Conservation (phyloP, 2,113 vertebrate genomes). For the Polyodon spathula region DNA sequence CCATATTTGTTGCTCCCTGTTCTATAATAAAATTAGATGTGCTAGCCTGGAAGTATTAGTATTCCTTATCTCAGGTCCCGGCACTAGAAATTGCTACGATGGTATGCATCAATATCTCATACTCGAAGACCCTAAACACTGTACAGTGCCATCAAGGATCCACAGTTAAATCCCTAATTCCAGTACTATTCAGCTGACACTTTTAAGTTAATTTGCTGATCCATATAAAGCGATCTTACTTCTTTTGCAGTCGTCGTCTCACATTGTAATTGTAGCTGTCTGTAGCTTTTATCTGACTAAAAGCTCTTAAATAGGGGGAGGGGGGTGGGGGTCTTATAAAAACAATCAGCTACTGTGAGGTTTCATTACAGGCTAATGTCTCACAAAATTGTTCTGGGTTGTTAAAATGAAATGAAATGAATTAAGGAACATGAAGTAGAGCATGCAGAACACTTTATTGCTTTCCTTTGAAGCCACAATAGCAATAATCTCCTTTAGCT, state of each 20-base stretch:
- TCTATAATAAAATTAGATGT: too few species aligned
- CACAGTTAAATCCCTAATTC: background rate
- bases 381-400: slow-evolving; percentile 66
- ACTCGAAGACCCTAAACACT: background rate
- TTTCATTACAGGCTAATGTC: slow-evolving; percentile 63
- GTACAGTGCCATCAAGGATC: background rate
- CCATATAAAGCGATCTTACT: background rate
- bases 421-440: slow-evolving; percentile 61
- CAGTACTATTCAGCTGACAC: background rate
- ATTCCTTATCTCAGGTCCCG: too few species aligned
- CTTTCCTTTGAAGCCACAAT: slow-evolving; percentile 59
- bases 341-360: slow-evolving; percentile 51
- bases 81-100: too few species aligned
- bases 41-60: too few species aligned
- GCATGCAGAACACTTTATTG: slow-evolving; percentile 56
- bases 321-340: slow-evolving; percentile 40
- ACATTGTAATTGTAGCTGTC: slow-evolving; percentile 15
- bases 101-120: too few species aligned
- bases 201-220: slow-evolving; percentile 9
- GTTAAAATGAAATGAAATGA: slow-evolving; percentile 71
- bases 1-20: too few species aligned
- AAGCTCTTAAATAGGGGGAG: slow-evolving; percentile 39
- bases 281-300: slow-evolving; percentile 30
- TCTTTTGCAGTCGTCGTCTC: background rate
- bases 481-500: slow-evolving; percentile 38